phyloP scores from a whole-genome alignment of 1,140 invertebrate species.

The Leguminivora glycinivorella region DNA sequence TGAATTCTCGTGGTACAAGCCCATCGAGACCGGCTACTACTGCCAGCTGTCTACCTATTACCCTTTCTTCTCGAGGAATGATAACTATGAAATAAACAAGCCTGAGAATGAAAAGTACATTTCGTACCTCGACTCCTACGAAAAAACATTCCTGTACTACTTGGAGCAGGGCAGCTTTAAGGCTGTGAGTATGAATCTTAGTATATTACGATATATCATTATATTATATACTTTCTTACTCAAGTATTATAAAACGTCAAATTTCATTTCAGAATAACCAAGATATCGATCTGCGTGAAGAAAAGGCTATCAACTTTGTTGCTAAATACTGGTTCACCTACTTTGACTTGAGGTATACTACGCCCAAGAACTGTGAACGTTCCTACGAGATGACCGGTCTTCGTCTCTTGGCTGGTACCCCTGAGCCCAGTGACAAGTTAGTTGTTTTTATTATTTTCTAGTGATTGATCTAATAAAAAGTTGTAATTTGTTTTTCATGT shows the following conservation, averaged over 20 bases:
- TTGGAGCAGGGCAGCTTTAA: constrained; percentile 61
- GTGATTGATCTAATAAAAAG: no score
- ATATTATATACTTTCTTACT: not conserved
- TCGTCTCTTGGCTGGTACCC: constrained; percentile 67
- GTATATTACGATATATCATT: not conserved
- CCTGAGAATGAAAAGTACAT: constrained; percentile 54
- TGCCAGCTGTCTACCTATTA: constrained; percentile 65
- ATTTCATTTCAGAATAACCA: constrained; percentile 54
- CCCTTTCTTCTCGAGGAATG: constrained; percentile 59
- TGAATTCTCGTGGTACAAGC: constrained; percentile 79
- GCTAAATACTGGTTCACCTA: constrained; percentile 5
- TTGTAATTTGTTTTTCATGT: no score
- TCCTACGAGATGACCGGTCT: constrained; percentile 77
- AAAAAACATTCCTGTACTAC: constrained; percentile 61
- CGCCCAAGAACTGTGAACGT: constrained; percentile 78
- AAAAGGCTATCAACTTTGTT: constrained; percentile 34
- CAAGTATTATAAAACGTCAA: not conserved
- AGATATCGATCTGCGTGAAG: constrained; percentile 64
- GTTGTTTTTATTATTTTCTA: constrained; percentile 29
- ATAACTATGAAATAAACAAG: constrained; percentile 54
- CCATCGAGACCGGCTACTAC: constrained; percentile 80
- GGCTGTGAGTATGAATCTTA: constrained; percentile 49
- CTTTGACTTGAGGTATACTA: not conserved
- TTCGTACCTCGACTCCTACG: constrained; percentile 59
- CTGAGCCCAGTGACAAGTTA: constrained; percentile 55